phyloP scores from a whole-genome alignment of 1,140 invertebrate genomes.

The Samia ricini region DNA sequence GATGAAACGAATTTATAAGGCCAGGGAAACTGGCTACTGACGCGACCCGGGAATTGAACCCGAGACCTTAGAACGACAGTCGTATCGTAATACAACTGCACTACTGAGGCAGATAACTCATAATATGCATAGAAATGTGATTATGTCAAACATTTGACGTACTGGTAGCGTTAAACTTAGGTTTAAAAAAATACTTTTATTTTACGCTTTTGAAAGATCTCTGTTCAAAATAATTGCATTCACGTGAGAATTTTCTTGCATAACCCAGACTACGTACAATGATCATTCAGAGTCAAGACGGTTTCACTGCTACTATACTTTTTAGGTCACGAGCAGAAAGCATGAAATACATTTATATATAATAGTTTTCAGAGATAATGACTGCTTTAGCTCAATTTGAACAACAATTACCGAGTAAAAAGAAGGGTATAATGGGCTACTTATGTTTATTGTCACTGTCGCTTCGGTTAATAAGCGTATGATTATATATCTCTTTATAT shows the following conservation, averaged over 20 bases:
- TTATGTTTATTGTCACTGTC: too few relatives aligned
- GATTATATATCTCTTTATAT: too few relatives aligned
- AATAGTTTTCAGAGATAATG: slow-evolving; percentile 1
- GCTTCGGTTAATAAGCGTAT: neutral
- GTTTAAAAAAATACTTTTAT: too few relatives aligned
- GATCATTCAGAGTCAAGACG: neutral
- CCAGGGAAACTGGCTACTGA: too few relatives aligned
- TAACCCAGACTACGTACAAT: neutral
- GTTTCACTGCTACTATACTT: neutral
- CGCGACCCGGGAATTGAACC: too few relatives aligned
- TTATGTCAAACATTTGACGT: too few relatives aligned
- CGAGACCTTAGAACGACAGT: too few relatives aligned
- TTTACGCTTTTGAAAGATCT: neutral
- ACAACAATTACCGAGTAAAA: neutral
- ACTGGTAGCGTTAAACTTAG: too few relatives aligned
- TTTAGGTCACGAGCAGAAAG: neutral
- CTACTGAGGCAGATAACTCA: too few relatives aligned
- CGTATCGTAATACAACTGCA: too few relatives aligned
- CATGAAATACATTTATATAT: neutral
- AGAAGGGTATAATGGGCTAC: neutral
- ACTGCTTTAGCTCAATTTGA: neutral
- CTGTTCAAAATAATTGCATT: neutral
- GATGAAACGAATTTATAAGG: too few relatives aligned
- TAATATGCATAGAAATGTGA: too few relatives aligned
- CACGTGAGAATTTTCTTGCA: neutral